These are phyloP conservation scores for Vulpes lagopus DNA, from an alignment of 2,113 vertebrate genomes.

Conservation along the genomic window DNA sequence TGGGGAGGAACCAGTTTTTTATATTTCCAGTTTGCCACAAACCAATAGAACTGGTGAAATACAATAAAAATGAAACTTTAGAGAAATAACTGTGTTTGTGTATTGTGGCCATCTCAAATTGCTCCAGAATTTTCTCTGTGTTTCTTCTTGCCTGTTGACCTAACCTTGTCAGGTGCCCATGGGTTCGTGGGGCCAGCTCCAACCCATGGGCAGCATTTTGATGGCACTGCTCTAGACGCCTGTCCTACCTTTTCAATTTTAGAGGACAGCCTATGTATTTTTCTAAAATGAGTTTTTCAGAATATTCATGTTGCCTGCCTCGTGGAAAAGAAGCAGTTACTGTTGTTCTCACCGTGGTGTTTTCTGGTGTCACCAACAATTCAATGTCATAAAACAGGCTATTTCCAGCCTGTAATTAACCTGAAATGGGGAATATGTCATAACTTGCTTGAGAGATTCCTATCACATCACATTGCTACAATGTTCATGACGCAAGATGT, in stretches of 20 bases:
- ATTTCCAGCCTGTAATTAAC: neutral
- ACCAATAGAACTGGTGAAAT: neutral
- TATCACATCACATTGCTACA: neutral
- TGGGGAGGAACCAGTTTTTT: neutral
- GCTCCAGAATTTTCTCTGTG: neutral
- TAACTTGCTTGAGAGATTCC: neutral
- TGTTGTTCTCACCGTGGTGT: neutral
- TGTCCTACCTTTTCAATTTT: neutral
- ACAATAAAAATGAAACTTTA: neutral
- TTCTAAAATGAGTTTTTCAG: neutral
- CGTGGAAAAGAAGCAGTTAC: neutral
- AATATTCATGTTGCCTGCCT: neutral
- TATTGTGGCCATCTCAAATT: neutral
- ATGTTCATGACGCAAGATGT: neutral
- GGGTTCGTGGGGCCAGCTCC: neutral
- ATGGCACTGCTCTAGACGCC: rapidly evolving
- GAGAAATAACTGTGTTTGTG: neutral
- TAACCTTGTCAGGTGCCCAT: neutral
- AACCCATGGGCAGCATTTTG: neutral
- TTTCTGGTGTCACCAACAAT: neutral
- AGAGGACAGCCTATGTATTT: neutral
- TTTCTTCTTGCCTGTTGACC: neutral
- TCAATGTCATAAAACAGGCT: neutral
- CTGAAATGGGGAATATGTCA: neutral
- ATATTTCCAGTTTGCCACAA: neutral